Evolutionary conservation across 35 echinoderm and acorn worm genomes (phyloP).

Genomic region (Ophiothrix spiculata): DNA sequence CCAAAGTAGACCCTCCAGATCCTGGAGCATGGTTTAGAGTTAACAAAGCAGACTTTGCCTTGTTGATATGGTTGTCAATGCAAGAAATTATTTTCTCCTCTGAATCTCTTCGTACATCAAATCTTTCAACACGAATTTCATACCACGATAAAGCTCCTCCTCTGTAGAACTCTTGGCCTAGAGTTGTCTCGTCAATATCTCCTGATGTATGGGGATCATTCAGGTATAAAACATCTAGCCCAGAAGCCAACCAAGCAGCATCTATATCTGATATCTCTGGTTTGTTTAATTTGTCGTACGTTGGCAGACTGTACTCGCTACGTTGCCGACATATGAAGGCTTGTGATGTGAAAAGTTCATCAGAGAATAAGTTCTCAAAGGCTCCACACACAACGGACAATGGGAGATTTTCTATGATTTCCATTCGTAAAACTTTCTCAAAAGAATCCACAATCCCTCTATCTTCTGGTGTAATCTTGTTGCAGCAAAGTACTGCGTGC

Average conservation of each 20-base stretch:
- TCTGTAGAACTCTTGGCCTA: neutral
- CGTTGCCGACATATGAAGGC: neutral
- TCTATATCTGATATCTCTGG: neutral
- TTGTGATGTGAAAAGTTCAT: neutral
- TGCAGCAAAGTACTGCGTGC: neutral
- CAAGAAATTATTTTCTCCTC: neutral
- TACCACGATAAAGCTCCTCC: neutral
- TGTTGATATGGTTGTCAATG: neutral
- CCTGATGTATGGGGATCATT: neutral
- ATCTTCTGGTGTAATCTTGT: neutral
- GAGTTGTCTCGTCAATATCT: neutral
- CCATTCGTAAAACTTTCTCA: neutral
- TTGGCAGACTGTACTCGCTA: neutral
- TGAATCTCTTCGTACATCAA: neutral
- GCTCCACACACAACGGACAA: neutral
- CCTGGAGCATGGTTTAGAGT: neutral
- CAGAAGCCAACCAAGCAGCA: neutral
- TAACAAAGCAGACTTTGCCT: neutral
- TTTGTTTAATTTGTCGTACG: neutral
- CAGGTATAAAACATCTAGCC: neutral
- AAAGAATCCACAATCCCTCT: neutral
- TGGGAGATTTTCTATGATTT: neutral
- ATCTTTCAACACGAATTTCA: neutral
- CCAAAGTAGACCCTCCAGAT: neutral
- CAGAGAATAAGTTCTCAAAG: neutral